phyloP scores from a whole-genome alignment of 1,140 invertebrate genomes.

The Drosophila kurseongensis region DNA sequence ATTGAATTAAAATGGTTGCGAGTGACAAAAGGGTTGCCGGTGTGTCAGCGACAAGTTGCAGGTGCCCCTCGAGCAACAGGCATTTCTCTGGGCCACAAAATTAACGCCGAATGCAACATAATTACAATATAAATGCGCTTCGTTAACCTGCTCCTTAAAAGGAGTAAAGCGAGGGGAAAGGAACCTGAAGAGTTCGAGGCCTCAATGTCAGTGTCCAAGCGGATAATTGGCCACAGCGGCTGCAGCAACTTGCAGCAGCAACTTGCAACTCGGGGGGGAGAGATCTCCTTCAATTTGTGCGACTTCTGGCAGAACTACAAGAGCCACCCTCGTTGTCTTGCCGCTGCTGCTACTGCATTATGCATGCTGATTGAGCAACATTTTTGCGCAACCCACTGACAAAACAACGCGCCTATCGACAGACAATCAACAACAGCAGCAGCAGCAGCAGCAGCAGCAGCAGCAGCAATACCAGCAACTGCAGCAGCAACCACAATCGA shows the following conservation, averaged over 20 bases:
- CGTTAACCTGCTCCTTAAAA: conserved; percentile 69
- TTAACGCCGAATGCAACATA: conserved; percentile 77
- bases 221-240: conserved; percentile 57
- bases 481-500: conserved; percentile 20
- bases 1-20: conserved; percentile 82
- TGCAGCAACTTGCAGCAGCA: conserved; percentile 14
- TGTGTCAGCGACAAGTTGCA: conserved; percentile 50
- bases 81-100: conserved; percentile 62
- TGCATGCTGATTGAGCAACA: conserved; percentile 83
- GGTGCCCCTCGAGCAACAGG: conserved; percentile 43
- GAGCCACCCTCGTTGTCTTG: conserved; percentile 64
- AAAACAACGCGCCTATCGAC: conserved; percentile 81
- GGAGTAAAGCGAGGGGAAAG: conserved; percentile 20
- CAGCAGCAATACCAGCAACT: conserved; percentile 6
- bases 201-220: conserved; percentile 67
- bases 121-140: conserved; percentile 79
- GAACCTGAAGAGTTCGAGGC: conserved; percentile 14
- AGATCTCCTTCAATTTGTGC: conserved; percentile 52
- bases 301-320: conserved; percentile 46
- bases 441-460: conserved; percentile 21
- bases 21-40: conserved; percentile 49
- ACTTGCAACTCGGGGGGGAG: conserved; percentile 22
- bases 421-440: conserved; percentile 72
- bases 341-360: conserved; percentile 66
- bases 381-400: conserved; percentile 81